Conservation (phyloP, 1,140 invertebrate species). For the Pinna nobilis region DNA sequence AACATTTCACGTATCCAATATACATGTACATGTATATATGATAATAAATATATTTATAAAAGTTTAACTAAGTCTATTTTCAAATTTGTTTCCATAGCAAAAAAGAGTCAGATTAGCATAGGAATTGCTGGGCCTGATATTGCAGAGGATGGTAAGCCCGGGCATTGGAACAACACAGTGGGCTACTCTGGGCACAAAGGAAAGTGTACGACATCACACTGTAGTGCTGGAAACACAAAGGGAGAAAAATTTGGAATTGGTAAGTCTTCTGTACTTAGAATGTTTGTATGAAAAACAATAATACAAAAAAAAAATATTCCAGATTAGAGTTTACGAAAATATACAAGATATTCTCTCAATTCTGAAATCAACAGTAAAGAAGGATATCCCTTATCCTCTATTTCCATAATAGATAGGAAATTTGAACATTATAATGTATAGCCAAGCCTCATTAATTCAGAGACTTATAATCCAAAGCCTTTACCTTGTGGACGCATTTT, state of each 20-base stretch:
- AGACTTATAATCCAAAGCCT: too few relatives aligned
- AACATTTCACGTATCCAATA: too few relatives aligned
- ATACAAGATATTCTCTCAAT: neutral
- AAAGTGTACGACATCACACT: conserved; percentile 69
- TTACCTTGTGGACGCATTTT: too few relatives aligned
- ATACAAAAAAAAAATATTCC: neutral
- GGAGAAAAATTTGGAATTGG: conserved; percentile 68
- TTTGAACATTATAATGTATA: too few relatives aligned
- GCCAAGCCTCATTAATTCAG: too few relatives aligned
- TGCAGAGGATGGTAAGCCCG: conserved; percentile 65
- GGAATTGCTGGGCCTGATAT: conserved; percentile 73
- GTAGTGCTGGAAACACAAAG: conserved; percentile 62
- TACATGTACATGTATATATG: too few relatives aligned
- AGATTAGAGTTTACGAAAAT: neutral
- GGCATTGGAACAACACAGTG: conserved; percentile 72
- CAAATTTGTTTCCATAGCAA: conserved; percentile 47
- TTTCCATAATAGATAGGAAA: too few relatives aligned
- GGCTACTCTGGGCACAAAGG: conserved; percentile 71
- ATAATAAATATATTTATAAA: too few relatives aligned
- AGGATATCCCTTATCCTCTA: neutral
- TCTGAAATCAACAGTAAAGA: neutral
- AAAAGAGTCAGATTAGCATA: conserved; percentile 68
- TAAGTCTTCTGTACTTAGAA: conserved; percentile 25
- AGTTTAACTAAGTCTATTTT: conserved; percentile 4
- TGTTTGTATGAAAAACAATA: neutral